Percentiles rank a stretch among this genome's conserved stretches.
Conservation (phyloP, 2,113 vertebrate species). For the Lipophrys pholis region DNA sequence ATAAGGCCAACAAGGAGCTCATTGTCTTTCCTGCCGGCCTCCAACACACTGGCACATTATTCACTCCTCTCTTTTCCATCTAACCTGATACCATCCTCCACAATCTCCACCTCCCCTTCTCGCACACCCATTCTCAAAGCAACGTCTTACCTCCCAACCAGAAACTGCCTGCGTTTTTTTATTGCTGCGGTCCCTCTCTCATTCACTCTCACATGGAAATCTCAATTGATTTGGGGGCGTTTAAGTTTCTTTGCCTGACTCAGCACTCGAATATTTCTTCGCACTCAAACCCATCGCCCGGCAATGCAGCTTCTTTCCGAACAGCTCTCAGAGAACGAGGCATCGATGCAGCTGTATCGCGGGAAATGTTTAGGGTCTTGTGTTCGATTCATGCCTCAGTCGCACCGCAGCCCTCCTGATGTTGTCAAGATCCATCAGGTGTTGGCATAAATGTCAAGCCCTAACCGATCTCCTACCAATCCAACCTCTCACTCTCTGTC, state of each 20-base stretch:
- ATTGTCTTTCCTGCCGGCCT: constrained; percentile 48
- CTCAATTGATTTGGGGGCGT: constrained; percentile 64
- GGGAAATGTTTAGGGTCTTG: constrained; percentile 37
- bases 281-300: constrained; percentile 28
- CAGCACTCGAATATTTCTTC: constrained; percentile 55
- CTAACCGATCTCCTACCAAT: constrained; percentile 58
- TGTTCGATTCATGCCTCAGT: constrained; percentile 37
- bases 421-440: constrained; percentile 69
- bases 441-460: constrained; percentile 78
- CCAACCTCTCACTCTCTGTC: constrained; percentile 53
- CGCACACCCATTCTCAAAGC: constrained; percentile 36
- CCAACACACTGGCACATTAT: constrained; percentile 66
- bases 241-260: constrained; percentile 55
- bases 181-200: constrained; percentile 50
- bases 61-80: constrained; percentile 52
- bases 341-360: constrained; percentile 32
- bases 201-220: constrained; percentile 66
- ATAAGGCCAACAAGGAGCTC: constrained; percentile 59
- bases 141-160: constrained; percentile 45
- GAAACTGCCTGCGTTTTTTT: constrained; percentile 44
- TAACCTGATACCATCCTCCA: constrained; percentile 53
- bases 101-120: constrained; percentile 17
- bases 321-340: constrained; percentile 28
- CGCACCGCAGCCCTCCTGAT: constrained; percentile 34
- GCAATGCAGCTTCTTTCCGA: constrained; percentile 38